These are phyloP conservation scores for Stictocephala bisonia DNA, from an alignment of 2,888 invertebrate species.

Conservation along the genomic window DNA sequence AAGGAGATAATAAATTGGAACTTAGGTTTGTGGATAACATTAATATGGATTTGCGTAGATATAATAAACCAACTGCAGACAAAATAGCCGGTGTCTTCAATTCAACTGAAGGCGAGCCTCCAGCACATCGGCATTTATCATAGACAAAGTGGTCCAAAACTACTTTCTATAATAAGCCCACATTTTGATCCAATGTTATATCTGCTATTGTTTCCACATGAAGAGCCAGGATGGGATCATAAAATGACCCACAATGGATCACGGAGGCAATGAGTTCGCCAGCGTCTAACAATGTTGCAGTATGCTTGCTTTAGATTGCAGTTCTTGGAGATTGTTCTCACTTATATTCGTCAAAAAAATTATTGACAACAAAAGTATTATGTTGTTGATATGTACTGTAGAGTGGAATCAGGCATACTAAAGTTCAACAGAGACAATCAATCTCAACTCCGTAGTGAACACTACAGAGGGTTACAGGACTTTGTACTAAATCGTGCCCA, in stretches of 20 bases:
- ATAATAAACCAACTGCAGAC: slow-evolving; percentile 6
- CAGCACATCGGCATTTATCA: slow-evolving; percentile 1
- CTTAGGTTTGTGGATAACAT: slow-evolving; percentile 14
- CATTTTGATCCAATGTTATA: slow-evolving; percentile 16
- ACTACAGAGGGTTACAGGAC: slow-evolving; percentile 2
- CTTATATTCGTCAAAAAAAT: background rate
- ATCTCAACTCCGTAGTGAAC: slow-evolving; percentile 7
- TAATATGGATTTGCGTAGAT: slow-evolving; percentile 8
- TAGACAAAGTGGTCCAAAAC: background rate
- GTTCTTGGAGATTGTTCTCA: background rate
- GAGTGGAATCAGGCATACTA: slow-evolving; percentile 5
- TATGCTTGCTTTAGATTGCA: slow-evolving; percentile 17
- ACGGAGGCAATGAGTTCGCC: background rate
- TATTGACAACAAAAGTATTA: background rate
- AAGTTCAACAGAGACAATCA: background rate
- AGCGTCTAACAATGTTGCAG: slow-evolving; percentile 5
- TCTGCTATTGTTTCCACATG: slow-evolving; percentile 11
- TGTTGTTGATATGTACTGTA: slow-evolving; percentile 17
- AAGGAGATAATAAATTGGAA: background rate
- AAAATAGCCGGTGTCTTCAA: slow-evolving; percentile 8
- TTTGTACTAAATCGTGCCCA: slow-evolving; percentile 10
- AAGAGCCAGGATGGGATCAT: slow-evolving; percentile 12
- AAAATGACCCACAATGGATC: slow-evolving; percentile 16
- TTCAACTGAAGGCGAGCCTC: background rate
- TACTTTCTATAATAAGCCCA: background rate